Conservation (phyloP, 2,888 invertebrate genomes). For the Caenorhabditis wallacei region DNA sequence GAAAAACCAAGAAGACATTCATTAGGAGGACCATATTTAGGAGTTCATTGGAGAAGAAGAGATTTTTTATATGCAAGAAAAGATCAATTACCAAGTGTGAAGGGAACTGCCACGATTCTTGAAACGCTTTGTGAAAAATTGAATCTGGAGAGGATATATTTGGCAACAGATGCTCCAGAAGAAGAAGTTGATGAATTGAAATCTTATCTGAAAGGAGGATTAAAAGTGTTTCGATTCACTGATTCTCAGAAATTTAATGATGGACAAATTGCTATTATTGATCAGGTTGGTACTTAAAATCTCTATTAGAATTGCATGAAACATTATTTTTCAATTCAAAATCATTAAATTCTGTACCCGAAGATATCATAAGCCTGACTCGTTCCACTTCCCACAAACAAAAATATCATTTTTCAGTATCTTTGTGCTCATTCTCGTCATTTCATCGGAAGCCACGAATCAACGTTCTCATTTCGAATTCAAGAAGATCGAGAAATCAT, state of each 20-base stretch:
- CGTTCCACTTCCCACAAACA: constrained; percentile 58
- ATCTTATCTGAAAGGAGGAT: constrained; percentile 83
- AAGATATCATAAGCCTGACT: no score
- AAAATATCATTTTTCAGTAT: constrained; percentile 87
- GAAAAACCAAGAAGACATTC: constrained; percentile 42
- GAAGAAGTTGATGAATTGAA: constrained; percentile 85
- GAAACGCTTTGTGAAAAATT: constrained; percentile 58
- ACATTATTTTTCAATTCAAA: background rate
- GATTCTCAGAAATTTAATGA: constrained; percentile 70
- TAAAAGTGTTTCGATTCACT: constrained; percentile 57
- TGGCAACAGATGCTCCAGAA: constrained; percentile 77
- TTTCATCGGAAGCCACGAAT: constrained; percentile 91
- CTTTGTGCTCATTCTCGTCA: constrained; percentile 92
- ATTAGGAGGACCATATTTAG: constrained; percentile 88
- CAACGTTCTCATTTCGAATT: constrained; percentile 96
- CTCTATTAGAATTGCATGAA: no score
- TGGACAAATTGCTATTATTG: constrained; percentile 79
- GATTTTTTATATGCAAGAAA: constrained; percentile 91
- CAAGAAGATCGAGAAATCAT: constrained; percentile 97
- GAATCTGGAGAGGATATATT: constrained; percentile 70
- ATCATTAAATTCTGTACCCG: background rate
- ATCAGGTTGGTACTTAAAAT: constrained; percentile 77
- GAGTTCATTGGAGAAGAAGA: constrained; percentile 91
- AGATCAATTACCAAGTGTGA: constrained; percentile 89
- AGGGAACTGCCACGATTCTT: constrained; percentile 86